A percentile compares a stretch with the other conserved stretches of the same genome.
These are phyloP conservation scores for Entomobrya multifasciata DNA, from an alignment of 2,888 invertebrate genomes.

Conservation along the genomic window DNA sequence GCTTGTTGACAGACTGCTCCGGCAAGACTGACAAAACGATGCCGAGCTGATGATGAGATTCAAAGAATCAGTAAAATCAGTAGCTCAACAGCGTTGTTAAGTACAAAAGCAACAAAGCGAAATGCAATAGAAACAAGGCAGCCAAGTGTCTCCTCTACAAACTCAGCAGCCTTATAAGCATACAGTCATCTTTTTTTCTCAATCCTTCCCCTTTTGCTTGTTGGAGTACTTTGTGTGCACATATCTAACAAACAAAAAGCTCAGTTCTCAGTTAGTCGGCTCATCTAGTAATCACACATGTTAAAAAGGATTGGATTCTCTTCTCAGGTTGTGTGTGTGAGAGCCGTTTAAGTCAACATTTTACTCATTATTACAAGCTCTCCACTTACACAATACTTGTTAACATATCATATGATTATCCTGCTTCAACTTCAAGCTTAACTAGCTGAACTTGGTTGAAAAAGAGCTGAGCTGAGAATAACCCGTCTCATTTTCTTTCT, in stretches of 20 bases:
- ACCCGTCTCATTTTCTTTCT: slow-evolving; percentile 48
- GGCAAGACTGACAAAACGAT: slow-evolving; percentile 59
- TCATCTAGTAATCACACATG: slow-evolving; percentile 52
- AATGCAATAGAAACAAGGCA: slow-evolving; percentile 1
- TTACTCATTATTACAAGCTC: slow-evolving; percentile 56
- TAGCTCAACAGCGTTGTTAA: neutral
- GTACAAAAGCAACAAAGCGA: too few species aligned
- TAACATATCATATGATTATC: slow-evolving; percentile 46
- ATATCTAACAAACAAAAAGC: neutral
- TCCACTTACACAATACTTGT: slow-evolving; percentile 51
- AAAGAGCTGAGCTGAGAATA: neutral
- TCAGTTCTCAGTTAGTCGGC: neutral
- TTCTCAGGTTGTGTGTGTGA: slow-evolving; percentile 10
- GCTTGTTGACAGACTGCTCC: slow-evolving; percentile 61
- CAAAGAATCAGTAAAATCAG: too few species aligned
- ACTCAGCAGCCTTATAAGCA: too few species aligned
- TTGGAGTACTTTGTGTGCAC: neutral
- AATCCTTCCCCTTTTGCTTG: slow-evolving; percentile 48
- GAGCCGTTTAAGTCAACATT: slow-evolving; percentile 49
- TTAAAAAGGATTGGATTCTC: slow-evolving; percentile 4
- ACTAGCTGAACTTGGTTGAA: neutral
- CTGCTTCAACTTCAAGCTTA: neutral
- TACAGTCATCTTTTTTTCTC: neutral
- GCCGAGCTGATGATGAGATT: neutral
- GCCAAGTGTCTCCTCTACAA: slow-evolving; percentile 47